Base-by-base conservation (phyloP, 2,888 invertebrate species). In the Caenorhabditis macrosperma region DNA sequence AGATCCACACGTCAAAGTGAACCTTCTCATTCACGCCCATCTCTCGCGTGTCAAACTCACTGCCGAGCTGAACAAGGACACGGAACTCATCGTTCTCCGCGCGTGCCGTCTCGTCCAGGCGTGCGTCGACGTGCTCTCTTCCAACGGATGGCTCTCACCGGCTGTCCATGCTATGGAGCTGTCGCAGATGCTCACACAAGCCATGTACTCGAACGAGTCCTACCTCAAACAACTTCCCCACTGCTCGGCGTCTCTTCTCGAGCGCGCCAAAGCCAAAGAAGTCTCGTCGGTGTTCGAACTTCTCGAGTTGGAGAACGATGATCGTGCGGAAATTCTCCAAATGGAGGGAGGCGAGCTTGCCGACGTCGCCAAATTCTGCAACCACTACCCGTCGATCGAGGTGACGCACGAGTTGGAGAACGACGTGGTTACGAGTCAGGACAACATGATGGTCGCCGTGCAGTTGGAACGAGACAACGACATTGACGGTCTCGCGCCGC, bases 121-220 rank as follows among this genome's bases (percentile, higher is more conserved):
- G 0, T 99, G 98, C 91, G 93, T 99, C 33, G 94, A 96, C 91
- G 96, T 96, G 10, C 92, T 96, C 41, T 95, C 88, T 17, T 86
- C 86, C 80, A 97, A 97, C 88, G 98, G 99, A 35, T 99, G 99
- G 99, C 93, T 99, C 60, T 94, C 96, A 0, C 98, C 99, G 0
- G 99, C 98, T 3, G 95, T 99, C 46, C 96, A 97, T 20, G 97
- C 98, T 88, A 99, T 99, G 99, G 99, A 99, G 92, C 93, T 99
- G 89, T 96, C 98, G 0, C 99, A 99, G 92, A 99, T 99, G 98
- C 95, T 96, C 1, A 99, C 99, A 0, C 99, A 99, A 92, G 98
- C 98, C 10, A 97, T 99, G 97, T 99, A 98, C 68, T 96, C 95
- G 89, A 97, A 97, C 91, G 99, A 99, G 92, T 96, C 96, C 0